A percentile compares a stretch with the other conserved stretches of the same genome.
Conservation (phyloP, 2,113 vertebrate genomes). For the Tachuris rubrigastra region DNA sequence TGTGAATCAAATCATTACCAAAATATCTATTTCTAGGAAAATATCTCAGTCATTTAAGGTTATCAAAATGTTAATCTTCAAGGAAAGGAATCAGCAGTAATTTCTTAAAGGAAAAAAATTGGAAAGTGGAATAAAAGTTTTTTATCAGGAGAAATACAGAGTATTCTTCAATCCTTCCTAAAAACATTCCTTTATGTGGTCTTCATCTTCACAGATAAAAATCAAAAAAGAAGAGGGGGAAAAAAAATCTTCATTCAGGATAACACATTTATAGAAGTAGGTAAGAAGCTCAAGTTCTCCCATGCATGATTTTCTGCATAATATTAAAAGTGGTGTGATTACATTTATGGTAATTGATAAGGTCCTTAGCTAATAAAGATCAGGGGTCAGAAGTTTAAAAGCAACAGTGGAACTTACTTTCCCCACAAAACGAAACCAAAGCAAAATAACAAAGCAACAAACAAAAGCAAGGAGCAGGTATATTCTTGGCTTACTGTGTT, state of each 20-base stretch:
- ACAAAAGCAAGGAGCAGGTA: neutral
- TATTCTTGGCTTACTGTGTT: neutral
- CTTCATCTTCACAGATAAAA: neutral
- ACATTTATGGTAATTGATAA: constrained; percentile 28
- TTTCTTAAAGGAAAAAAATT: neutral
- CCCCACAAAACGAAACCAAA: neutral
- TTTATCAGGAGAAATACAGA: constrained; percentile 9
- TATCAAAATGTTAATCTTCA: neutral
- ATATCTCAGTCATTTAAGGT: neutral
- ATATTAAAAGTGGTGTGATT: constrained; percentile 51
- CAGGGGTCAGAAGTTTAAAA: constrained; percentile 54
- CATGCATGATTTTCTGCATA: constrained; percentile 18
- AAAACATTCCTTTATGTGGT: neutral
- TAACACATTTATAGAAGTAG: constrained; percentile 13
- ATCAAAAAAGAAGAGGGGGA: neutral
- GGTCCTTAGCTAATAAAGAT: constrained; percentile 32
- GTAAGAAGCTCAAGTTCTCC: constrained; percentile 22
- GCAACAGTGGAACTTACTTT: neutral
- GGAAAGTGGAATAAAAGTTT: neutral
- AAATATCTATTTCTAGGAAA: constrained; percentile 23
- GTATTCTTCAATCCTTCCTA: neutral
- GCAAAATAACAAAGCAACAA: neutral
- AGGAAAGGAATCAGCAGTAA: constrained; percentile 1
- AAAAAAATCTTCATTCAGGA: neutral
- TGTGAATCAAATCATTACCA: neutral